Conservation (phyloP, 2,113 vertebrate species). For the Drymodes brunneopygia region DNA sequence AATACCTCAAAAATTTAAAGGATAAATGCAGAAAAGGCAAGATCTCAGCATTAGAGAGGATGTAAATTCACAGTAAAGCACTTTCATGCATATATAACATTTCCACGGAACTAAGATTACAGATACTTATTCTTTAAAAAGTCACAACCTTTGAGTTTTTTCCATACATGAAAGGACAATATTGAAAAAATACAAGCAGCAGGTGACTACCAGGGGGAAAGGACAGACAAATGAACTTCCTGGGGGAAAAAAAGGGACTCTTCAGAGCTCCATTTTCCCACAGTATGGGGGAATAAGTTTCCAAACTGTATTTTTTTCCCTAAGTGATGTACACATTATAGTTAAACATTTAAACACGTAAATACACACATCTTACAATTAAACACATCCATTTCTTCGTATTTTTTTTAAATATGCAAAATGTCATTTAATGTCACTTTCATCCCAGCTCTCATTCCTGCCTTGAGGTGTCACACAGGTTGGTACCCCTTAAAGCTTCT, state of each 20-base stretch:
- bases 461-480: not conserved
- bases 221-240: not conserved
- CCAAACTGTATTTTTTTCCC: not conserved
- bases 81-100: not conserved
- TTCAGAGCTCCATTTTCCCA: not conserved
- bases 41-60: not conserved
- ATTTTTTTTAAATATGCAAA: not conserved
- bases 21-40: not conserved
- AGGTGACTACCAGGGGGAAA: not conserved
- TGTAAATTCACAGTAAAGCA: not conserved
- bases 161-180: not conserved
- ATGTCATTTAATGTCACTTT: not conserved
- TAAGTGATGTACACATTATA: not conserved
- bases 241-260: rapidly evolving
- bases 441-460: not conserved
- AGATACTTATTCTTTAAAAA: not conserved
- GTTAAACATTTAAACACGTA: not conserved
- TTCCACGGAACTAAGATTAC: not conserved
- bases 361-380: not conserved
- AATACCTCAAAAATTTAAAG: not conserved
- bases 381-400: not conserved
- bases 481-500: not conserved
- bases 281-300: rapidly evolving
- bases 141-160: not conserved
- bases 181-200: not conserved